phyloP scores from a whole-genome alignment of 1,140 invertebrate genomes.

The Cydia amplana region DNA sequence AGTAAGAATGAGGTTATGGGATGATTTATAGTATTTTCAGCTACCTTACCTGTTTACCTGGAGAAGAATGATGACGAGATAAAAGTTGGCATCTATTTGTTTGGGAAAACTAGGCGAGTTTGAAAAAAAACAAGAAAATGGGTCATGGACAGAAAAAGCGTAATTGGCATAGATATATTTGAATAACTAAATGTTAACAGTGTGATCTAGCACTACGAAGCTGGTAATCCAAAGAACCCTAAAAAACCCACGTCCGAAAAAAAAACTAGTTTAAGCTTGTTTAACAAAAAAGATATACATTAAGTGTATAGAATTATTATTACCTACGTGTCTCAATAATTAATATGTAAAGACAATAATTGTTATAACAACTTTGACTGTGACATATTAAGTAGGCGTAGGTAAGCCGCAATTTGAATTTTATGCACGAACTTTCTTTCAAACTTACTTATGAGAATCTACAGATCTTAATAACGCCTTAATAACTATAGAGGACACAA shows the following conservation, averaged over 20 bases:
- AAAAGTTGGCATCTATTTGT: background rate
- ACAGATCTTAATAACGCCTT: background rate
- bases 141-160: background rate
- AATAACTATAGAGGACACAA: background rate
- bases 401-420: background rate
- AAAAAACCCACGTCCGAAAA: too few species aligned
- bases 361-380: background rate
- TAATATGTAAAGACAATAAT: background rate
- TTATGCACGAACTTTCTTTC: background rate
- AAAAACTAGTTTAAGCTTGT: too few species aligned
- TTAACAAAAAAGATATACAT: too few species aligned
- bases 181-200: too few species aligned
- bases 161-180: background rate
- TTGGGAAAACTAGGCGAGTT: background rate
- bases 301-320: too few species aligned
- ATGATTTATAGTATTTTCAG: slow-evolving; percentile 23
- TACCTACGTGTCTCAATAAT: background rate
- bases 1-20: slow-evolving; percentile 20
- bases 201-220: too few species aligned
- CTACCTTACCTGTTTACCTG: slow-evolving; percentile 23
- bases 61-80: slow-evolving; percentile 1
- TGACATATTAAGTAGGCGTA: background rate
- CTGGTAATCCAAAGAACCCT: too few species aligned
- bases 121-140: background rate
- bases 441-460: background rate